phyloP scores from a whole-genome alignment of 2,888 invertebrate species.

The Cabera pusaria region DNA sequence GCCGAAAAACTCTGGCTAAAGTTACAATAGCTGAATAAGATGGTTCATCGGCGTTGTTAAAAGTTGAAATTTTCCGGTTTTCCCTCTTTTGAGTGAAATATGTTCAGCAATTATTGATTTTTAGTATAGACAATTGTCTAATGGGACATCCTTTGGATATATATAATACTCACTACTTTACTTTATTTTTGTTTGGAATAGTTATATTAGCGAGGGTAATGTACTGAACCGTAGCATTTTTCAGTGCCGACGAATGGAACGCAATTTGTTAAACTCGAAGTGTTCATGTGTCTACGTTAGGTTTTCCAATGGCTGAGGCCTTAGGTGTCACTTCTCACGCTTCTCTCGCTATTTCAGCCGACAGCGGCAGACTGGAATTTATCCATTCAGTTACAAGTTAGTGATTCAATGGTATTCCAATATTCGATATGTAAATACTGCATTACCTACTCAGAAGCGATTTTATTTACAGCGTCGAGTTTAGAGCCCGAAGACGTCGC shows the following conservation, averaged over 20 bases:
- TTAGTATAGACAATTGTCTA: no score
- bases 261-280: constrained; percentile 60
- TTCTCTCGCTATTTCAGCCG: neutral
- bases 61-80: no score
- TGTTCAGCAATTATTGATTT: no score
- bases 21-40: constrained; percentile 16
- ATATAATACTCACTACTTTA: no score
- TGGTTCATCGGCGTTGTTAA: no score
- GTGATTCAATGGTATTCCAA: constrained; percentile 7
- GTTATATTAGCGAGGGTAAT: constrained; percentile 50
- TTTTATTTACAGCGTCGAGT: constrained; percentile 16
- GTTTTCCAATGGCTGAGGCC: constrained; percentile 11
- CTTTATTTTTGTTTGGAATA: constrained; percentile 46
- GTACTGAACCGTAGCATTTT: constrained; percentile 56
- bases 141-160: no score
- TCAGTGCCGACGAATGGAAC: constrained; percentile 59
- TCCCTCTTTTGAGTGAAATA: no score
- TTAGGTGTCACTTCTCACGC: constrained; percentile 5
- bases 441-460: no score
- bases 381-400: constrained; percentile 4
- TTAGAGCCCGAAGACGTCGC: constrained; percentile 10
- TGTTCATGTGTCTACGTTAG: constrained; percentile 33
- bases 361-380: no score
- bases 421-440: constrained; percentile 2
- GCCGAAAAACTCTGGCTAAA: constrained; percentile 12